Evolutionary conservation across 2,797 vertebrate species (phyloP).

Genomic region (Sylvia borin): DNA sequence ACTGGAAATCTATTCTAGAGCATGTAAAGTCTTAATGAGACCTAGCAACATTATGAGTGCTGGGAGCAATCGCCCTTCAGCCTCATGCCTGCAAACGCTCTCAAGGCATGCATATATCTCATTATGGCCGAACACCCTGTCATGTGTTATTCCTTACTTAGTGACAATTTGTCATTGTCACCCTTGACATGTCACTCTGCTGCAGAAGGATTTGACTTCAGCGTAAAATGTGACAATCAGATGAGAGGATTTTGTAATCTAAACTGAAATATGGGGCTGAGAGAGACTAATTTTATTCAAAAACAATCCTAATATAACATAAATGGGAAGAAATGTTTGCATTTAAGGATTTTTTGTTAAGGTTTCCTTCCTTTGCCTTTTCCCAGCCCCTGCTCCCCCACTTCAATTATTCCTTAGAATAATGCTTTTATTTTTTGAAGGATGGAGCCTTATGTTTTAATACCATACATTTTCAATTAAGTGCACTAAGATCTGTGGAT

Average conservation of each 20-base stretch:
- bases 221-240: slow-evolving; percentile 75
- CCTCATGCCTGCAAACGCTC: slow-evolving; percentile 58
- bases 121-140: slow-evolving; percentile 78
- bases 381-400: neutral
- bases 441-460: slow-evolving; percentile 76
- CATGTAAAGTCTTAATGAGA: slow-evolving; percentile 72
- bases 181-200: slow-evolving; percentile 79
- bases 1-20: slow-evolving; percentile 33
- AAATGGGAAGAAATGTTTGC: slow-evolving; percentile 55
- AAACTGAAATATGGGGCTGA: slow-evolving; percentile 75
- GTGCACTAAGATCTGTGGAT: slow-evolving; percentile 70
- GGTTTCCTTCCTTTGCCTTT: slow-evolving; percentile 31
- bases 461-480: slow-evolving; percentile 79
- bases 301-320: slow-evolving; percentile 63
- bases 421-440: slow-evolving; percentile 80
- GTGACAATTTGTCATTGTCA: slow-evolving; percentile 85
- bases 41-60: slow-evolving; percentile 18
- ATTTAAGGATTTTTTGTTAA: slow-evolving; percentile 51
- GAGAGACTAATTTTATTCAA: slow-evolving; percentile 75
- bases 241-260: slow-evolving; percentile 78
- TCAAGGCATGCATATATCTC: slow-evolving; percentile 71
- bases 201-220: slow-evolving; percentile 76
- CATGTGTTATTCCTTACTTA: slow-evolving; percentile 80
- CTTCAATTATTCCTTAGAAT: slow-evolving; percentile 73
- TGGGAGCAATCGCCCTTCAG: slow-evolving; percentile 66